A percentile compares a stretch with the other conserved stretches of the same genome.
Evolutionary conservation across 2,113 vertebrate species (phyloP).

Genomic region (Papio anubis): DNA sequence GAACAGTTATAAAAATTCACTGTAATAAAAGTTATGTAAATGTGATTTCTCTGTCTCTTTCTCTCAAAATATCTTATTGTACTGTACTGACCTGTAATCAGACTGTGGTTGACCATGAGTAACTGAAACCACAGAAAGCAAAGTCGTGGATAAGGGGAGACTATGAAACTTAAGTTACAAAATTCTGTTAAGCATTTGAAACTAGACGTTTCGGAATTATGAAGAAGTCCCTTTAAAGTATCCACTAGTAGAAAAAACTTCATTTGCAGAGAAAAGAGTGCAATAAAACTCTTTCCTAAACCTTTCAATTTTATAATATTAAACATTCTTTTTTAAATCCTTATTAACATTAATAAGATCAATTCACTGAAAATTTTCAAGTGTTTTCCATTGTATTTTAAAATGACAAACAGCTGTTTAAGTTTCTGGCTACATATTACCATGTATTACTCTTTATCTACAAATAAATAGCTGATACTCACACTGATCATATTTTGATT

Average conservation of each 20-base stretch:
- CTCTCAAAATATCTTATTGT: background rate
- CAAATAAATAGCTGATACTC: background rate
- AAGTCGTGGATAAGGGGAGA: background rate
- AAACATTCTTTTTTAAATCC: constrained; percentile 47
- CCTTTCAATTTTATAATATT: background rate
- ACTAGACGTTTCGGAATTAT: constrained; percentile 41
- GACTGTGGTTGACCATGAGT: background rate
- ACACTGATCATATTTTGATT: background rate
- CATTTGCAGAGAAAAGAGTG: constrained; percentile 35
- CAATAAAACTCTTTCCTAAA: constrained; percentile 39
- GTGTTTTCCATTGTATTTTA: constrained; percentile 44
- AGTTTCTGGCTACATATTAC: background rate
- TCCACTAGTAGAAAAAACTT: background rate
- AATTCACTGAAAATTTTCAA: constrained; percentile 37
- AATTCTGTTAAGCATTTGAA: constrained; percentile 51
- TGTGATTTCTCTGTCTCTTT: background rate
- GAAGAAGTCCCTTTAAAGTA: constrained; percentile 45
- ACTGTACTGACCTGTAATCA: background rate
- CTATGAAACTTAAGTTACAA: constrained; percentile 20
- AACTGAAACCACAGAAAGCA: background rate
- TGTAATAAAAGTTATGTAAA: background rate
- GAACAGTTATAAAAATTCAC: background rate
- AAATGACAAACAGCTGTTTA: constrained; percentile 12
- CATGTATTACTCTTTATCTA: background rate
- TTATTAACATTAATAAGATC: constrained; percentile 61